Evolutionary conservation across 2,888 invertebrate species (phyloP).

Genomic region (Syritta pipiens): DNA sequence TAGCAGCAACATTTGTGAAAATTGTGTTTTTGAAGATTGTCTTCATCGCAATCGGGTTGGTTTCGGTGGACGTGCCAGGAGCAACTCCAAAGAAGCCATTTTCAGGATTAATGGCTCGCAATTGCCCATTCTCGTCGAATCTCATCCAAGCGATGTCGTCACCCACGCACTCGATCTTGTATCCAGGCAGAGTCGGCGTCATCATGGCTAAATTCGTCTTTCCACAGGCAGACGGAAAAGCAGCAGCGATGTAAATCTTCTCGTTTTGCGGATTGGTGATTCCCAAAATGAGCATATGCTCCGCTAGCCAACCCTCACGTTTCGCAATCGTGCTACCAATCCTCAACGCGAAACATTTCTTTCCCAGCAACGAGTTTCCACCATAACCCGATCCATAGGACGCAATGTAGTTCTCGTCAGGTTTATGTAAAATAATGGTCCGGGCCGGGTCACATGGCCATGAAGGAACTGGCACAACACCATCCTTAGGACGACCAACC

Average conservation of each 20-base stretch:
- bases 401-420: slow-evolving; percentile 78
- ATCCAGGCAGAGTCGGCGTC: slow-evolving; percentile 95
- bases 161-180: slow-evolving; percentile 95
- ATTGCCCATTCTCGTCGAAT: slow-evolving; percentile 90
- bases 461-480: slow-evolving; percentile 83
- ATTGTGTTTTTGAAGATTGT: slow-evolving; percentile 94
- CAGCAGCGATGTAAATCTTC: slow-evolving; percentile 96
- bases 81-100: slow-evolving; percentile 99
- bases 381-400: slow-evolving; percentile 95
- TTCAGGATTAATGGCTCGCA: slow-evolving; percentile 98
- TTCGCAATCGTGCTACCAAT: slow-evolving; percentile 96
- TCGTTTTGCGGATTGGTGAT: slow-evolving; percentile 94
- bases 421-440: slow-evolving; percentile 93
- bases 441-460: slow-evolving; percentile 99
- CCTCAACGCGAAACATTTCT: slow-evolving; percentile 98
- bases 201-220: slow-evolving; percentile 99
- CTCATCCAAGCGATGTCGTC: slow-evolving; percentile 99
- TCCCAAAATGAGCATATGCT: slow-evolving; percentile 99
- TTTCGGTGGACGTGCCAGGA: slow-evolving; percentile 92
- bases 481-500: slow-evolving; percentile 87
- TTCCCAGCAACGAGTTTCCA: slow-evolving; percentile 96
- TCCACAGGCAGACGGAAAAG: slow-evolving; percentile 99
- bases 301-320: slow-evolving; percentile 98
- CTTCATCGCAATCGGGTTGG: slow-evolving; percentile 98
- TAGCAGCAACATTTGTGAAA: slow-evolving; percentile 98